These are phyloP conservation scores for Tigriopus californicus DNA, from an alignment of 2,888 invertebrate genomes.

Conservation along the genomic window DNA sequence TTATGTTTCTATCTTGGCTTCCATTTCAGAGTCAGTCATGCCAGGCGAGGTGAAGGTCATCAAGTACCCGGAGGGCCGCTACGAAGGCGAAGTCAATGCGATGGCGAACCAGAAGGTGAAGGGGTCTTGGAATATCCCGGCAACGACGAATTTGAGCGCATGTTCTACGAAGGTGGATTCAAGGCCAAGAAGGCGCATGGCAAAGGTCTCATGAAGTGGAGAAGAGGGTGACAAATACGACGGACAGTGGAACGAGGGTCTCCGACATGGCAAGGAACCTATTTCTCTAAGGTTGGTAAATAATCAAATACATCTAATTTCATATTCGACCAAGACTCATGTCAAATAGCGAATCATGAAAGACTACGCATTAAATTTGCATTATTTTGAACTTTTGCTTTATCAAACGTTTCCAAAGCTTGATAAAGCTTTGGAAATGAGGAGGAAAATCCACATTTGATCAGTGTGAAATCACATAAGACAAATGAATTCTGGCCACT, in stretches of 20 bases:
- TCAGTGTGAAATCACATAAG: too few relatives aligned
- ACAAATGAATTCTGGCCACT: too few relatives aligned
- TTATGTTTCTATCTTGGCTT: too few relatives aligned
- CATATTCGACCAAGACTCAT: too few relatives aligned
- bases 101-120: not conserved
- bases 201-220: constrained; percentile 10
- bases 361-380: too few relatives aligned
- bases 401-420: too few relatives aligned
- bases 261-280: constrained; percentile 5
- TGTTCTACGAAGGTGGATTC: constrained; percentile 9
- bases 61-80: constrained; percentile 7
- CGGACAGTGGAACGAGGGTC: not conserved
- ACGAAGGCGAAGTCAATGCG: constrained; percentile 2
- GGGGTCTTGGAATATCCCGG: constrained; percentile 9
- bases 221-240: constrained; percentile 12
- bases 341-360: too few relatives aligned
- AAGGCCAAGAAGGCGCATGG: constrained; percentile 9
- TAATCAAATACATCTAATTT: not conserved
- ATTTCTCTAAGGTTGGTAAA: not conserved
- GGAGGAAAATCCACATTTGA: too few relatives aligned
- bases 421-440: too few relatives aligned
- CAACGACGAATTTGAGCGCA: not conserved
- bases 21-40: too few relatives aligned
- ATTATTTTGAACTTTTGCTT: too few relatives aligned
- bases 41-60: not conserved